Evolutionary conservation across 2,888 invertebrate genomes (phyloP).

Genomic region (Lobophora halterata): DNA sequence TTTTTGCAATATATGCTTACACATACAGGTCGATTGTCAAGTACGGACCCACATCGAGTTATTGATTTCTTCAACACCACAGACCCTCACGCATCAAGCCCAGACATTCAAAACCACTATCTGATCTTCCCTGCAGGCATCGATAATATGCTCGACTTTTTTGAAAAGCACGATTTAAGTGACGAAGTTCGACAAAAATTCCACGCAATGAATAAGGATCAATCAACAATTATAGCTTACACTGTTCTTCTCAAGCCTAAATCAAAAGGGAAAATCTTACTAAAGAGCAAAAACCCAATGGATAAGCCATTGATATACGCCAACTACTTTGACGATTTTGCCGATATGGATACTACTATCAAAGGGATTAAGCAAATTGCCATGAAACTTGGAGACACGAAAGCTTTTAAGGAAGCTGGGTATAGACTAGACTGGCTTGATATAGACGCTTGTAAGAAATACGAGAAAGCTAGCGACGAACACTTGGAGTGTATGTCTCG

Average conservation of each 20-base stretch:
- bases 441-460: slow-evolving; percentile 48
- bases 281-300: slow-evolving; percentile 84
- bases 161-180: slow-evolving; percentile 40
- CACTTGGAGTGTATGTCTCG: slow-evolving; percentile 49
- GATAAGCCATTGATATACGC: slow-evolving; percentile 83
- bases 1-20: slow-evolving; percentile 68
- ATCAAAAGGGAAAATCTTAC: slow-evolving; percentile 83
- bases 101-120: slow-evolving; percentile 56
- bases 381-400: slow-evolving; percentile 45
- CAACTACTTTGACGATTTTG: slow-evolving; percentile 81
- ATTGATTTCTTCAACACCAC: slow-evolving; percentile 54
- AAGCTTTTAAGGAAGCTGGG: slow-evolving; percentile 45
- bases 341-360: slow-evolving; percentile 68
- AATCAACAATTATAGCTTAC: slow-evolving; percentile 63
- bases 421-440: slow-evolving; percentile 53
- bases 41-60: slow-evolving; percentile 58
- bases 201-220: slow-evolving; percentile 43
- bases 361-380: slow-evolving; percentile 43
- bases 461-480: slow-evolving; percentile 42
- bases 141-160: slow-evolving; percentile 44
- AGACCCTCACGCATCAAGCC: slow-evolving; percentile 45
- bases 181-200: slow-evolving; percentile 47
- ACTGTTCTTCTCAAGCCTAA: slow-evolving; percentile 84
- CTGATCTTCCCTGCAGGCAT: slow-evolving; percentile 47
- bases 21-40: slow-evolving; percentile 69